Conservation (phyloP, 1,140 invertebrate species). For the Drosophila carrolli region DNA sequence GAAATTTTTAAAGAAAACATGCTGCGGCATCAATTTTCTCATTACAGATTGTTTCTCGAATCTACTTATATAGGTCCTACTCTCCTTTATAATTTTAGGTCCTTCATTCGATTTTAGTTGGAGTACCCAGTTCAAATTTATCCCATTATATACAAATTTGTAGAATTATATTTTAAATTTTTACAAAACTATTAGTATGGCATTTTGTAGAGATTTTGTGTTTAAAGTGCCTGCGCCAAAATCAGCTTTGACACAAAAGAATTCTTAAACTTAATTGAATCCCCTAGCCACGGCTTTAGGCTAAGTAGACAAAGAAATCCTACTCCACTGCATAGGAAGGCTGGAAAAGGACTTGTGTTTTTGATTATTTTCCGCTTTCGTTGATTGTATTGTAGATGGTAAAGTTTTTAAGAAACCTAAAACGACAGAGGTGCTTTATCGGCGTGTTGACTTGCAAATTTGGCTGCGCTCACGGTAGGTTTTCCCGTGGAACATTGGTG, state of each 20-base stretch:
- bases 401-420: slow-evolving; percentile 15
- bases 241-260: background rate
- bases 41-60: slow-evolving; percentile 1
- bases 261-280: background rate
- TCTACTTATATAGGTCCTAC: background rate
- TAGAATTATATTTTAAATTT: background rate
- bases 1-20: background rate
- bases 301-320: slow-evolving; percentile 11
- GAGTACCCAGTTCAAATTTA: background rate
- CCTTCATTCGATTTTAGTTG: background rate
- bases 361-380: slow-evolving; percentile 21
- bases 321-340: slow-evolving; percentile 1
- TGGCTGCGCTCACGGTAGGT: slow-evolving; percentile 33
- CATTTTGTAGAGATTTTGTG: background rate
- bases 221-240: background rate
- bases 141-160: background rate
- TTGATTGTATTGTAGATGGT: slow-evolving; percentile 40
- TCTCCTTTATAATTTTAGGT: background rate
- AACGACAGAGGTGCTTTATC: slow-evolving; percentile 3
- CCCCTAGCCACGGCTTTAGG: slow-evolving; percentile 13
- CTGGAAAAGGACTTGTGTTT: slow-evolving; percentile 6
- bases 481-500: background rate
- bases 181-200: too few relatives aligned
- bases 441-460: slow-evolving; percentile 1
- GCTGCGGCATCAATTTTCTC: background rate